Evolutionary conservation across 2,113 vertebrate species (phyloP).

Genomic region (Sporophila hypoxantha): DNA sequence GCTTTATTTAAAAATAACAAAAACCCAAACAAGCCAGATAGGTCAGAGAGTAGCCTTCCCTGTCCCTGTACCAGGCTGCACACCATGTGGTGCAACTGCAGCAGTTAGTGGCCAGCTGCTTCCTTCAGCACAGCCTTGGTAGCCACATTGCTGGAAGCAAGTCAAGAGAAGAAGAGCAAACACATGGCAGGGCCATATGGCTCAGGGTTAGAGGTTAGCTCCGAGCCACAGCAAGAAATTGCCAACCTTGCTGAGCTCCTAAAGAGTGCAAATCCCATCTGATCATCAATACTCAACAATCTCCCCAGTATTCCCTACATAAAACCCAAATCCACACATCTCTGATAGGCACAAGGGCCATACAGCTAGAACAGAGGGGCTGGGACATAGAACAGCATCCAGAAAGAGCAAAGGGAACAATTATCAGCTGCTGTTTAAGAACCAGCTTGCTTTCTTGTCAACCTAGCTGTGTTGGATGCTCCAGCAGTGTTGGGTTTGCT

Average conservation of each 20-base stretch:
- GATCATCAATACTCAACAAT: neutral
- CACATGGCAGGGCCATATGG: slow-evolving; percentile 28
- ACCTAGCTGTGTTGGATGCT: neutral
- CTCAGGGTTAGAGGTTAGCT: neutral
- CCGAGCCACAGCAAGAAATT: neutral
- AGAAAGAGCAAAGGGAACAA: neutral
- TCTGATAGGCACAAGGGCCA: neutral
- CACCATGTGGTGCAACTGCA: slow-evolving; percentile 1
- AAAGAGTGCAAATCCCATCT: neutral
- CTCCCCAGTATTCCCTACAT: neutral
- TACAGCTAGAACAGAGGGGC: neutral
- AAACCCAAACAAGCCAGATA: neutral
- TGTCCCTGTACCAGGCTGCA: neutral
- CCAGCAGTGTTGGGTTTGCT: neutral
- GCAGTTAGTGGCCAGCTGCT: slow-evolving; percentile 33
- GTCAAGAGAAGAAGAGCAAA: neutral
- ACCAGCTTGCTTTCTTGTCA: neutral
- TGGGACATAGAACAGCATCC: neutral
- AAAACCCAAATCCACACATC: neutral
- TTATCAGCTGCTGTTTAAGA: neutral
- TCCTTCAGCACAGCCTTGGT: neutral
- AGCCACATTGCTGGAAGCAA: slow-evolving; percentile 3
- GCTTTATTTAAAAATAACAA: neutral
- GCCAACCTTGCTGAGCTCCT: neutral
- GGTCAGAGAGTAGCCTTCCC: neutral